Percentiles rank a stretch among this genome's conserved stretches.
Conservation (phyloP, 1,140 invertebrate species). For the Brachionus angularis region DNA sequence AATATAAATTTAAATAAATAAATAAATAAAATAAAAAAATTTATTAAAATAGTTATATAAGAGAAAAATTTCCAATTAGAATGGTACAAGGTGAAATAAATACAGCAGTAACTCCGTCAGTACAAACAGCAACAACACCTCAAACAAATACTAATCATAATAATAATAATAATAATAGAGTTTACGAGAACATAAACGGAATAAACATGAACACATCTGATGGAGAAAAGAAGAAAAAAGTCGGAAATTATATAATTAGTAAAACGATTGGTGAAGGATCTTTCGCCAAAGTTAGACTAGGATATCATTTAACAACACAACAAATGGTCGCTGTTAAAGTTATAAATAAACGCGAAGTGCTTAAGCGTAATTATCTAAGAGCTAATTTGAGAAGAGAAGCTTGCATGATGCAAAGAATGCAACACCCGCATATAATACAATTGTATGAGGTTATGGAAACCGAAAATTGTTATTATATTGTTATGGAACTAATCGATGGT, state of each 20-base stretch:
- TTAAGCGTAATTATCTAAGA: conserved; percentile 49
- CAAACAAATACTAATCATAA: too few species aligned
- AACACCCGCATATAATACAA: conserved; percentile 53
- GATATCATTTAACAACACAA: conserved; percentile 50
- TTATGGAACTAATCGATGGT: conserved; percentile 51
- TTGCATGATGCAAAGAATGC: conserved; percentile 49
- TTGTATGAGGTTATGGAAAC: conserved; percentile 57
- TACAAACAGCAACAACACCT: too few species aligned
- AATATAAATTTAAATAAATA: conserved; percentile 10
- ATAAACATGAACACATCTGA: conserved; percentile 30
- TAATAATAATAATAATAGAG: not conserved
- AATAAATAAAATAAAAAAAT: not conserved
- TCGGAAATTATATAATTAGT: conserved; percentile 52
- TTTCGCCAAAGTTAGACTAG: conserved; percentile 52
- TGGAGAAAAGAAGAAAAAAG: conserved; percentile 49
- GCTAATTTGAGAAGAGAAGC: conserved; percentile 52
- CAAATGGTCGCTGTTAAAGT: conserved; percentile 56
- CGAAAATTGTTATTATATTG: conserved; percentile 53
- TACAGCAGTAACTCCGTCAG: conserved; percentile 15
- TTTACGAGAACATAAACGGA: conserved; percentile 19
- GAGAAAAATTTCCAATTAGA: conserved; percentile 4
- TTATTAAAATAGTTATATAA: not conserved
- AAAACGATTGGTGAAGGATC: conserved; percentile 51
- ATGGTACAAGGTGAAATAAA: conserved; percentile 38
- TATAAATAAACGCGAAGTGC: conserved; percentile 50